A percentile compares a stretch with the other conserved stretches of the same genome.
Evolutionary conservation across 2,797 vertebrate species (phyloP).

Genomic region (Eutrigla gurnardus): DNA sequence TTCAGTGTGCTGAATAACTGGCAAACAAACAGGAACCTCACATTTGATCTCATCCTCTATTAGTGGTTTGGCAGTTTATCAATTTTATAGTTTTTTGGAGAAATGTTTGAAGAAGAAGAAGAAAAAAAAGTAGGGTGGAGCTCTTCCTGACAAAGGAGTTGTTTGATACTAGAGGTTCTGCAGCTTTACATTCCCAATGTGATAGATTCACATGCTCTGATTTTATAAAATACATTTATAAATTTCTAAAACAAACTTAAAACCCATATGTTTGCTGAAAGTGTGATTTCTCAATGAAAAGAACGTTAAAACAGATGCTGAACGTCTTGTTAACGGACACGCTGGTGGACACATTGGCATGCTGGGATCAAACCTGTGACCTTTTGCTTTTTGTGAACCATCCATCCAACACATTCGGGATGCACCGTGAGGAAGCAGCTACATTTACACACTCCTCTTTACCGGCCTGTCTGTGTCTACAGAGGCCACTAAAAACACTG

Average conservation of each 20-base stretch:
- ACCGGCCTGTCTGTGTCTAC: constrained; percentile 33
- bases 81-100: too few relatives aligned
- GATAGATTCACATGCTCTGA: neutral
- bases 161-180: neutral
- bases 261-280: neutral
- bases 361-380: constrained; percentile 43
- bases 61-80: too few relatives aligned
- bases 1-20: neutral
- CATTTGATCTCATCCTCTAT: too few relatives aligned
- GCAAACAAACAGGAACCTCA: too few relatives aligned
- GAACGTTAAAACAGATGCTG: neutral
- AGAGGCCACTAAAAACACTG: constrained; percentile 35
- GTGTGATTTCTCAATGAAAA: neutral
- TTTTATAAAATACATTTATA: neutral
- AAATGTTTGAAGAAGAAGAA: too few relatives aligned
- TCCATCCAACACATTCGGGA: constrained; percentile 58
- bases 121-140: neutral
- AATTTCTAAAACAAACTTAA: neutral
- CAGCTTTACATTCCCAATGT: neutral
- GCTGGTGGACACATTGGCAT: neutral
- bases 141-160: neutral
- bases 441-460: constrained; percentile 35
- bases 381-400: constrained; percentile 36
- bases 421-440: constrained; percentile 11
- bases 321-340: neutral